These are phyloP conservation scores for Prunella fulvescens DNA, from an alignment of 2,113 vertebrate species.

Conservation along the genomic window DNA sequence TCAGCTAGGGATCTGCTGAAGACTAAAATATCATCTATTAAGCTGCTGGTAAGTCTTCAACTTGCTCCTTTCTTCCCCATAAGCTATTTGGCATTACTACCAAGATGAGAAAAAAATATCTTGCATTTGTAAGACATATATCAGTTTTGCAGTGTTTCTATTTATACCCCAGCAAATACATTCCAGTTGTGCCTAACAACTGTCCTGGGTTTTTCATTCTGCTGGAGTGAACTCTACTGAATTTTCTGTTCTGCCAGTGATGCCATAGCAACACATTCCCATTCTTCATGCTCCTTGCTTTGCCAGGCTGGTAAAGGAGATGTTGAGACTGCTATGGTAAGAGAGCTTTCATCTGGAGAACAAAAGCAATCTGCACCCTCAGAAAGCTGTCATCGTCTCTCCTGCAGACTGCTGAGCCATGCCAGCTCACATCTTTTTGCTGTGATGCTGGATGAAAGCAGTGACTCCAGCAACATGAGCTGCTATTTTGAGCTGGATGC, in stretches of 20 bases:
- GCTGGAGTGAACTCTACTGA: neutral
- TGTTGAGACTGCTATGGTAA: constrained; percentile 46
- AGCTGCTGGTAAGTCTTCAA: neutral
- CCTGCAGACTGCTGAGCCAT: constrained; percentile 26
- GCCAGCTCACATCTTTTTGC: constrained; percentile 39
- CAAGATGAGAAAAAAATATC: neutral
- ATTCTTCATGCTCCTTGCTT: neutral
- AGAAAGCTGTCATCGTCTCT: constrained; percentile 42
- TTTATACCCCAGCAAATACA: neutral
- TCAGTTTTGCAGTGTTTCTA: neutral
- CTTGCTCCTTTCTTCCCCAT: neutral
- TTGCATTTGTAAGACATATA: neutral
- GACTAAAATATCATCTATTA: neutral
- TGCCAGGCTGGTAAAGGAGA: constrained; percentile 6
- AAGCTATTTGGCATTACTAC: neutral
- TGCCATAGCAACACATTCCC: neutral
- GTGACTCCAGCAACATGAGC: constrained; percentile 10
- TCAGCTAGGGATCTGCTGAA: neutral
- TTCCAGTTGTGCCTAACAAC: neutral
- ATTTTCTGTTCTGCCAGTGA: neutral
- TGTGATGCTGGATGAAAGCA: constrained; percentile 27
- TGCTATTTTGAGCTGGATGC: constrained; percentile 36
- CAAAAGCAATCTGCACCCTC: constrained; percentile 50
- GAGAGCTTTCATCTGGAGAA: constrained; percentile 56
- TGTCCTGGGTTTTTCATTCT: neutral